These are phyloP conservation scores for Habroteleia sp. DNA, from an alignment of 2,888 invertebrate genomes.

Conservation along the genomic window DNA sequence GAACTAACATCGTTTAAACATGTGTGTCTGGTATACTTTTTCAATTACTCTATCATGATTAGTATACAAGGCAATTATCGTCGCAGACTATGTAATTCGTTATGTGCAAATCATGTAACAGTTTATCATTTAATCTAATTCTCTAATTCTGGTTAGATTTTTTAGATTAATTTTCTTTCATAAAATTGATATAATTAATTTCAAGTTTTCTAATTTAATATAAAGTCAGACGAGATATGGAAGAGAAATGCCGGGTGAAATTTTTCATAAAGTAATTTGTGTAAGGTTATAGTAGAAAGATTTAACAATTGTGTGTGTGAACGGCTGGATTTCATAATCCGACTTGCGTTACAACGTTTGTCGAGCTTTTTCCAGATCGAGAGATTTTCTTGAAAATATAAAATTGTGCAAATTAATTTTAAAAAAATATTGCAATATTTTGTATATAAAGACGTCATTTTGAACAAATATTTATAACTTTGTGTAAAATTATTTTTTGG, in stretches of 20 bases:
- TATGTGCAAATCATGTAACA: too few relatives aligned
- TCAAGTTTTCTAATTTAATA: conserved; percentile 14
- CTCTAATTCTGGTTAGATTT: too few relatives aligned
- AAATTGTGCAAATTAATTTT: too few relatives aligned
- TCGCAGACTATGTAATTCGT: neutral
- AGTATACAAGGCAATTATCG: conserved; percentile 5
- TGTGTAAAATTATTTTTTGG: too few relatives aligned
- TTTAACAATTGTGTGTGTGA: neutral
- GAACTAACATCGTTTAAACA: conserved; percentile 4
- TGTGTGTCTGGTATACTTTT: neutral
- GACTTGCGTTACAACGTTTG: too few relatives aligned
- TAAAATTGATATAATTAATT: neutral
- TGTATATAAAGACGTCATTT: too few relatives aligned
- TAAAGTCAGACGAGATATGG: neutral
- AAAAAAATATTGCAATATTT: too few relatives aligned
- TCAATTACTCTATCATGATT: conserved; percentile 6
- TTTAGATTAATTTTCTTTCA: neutral
- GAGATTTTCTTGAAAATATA: too few relatives aligned
- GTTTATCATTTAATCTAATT: too few relatives aligned
- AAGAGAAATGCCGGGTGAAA: neutral
- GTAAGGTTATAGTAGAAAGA: neutral
- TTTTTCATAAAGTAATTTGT: conserved; percentile 10
- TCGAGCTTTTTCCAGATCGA: neutral
- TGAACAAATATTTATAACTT: too few relatives aligned
- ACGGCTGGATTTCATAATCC: too few relatives aligned